Evolutionary conservation across 2,113 vertebrate genomes (phyloP).

Genomic region (Ia io): DNA sequence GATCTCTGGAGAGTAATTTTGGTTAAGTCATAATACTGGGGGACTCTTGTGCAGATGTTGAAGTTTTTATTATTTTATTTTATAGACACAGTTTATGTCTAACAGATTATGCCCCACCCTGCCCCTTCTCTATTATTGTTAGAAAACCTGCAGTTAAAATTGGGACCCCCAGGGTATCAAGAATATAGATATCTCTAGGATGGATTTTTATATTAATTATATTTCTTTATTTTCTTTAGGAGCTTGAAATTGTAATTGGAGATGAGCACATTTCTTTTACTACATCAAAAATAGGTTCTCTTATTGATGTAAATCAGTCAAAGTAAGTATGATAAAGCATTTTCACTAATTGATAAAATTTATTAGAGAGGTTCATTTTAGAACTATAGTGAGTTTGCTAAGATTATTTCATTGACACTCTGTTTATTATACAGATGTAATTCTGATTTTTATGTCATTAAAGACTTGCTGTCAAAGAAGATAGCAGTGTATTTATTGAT

Average conservation of each 20-base stretch:
- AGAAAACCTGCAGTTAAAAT: background rate
- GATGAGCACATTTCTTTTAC: slow-evolving; percentile 99
- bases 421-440: background rate
- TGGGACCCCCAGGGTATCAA: background rate
- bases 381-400: background rate
- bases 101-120: background rate
- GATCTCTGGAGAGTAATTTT: background rate
- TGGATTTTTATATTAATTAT: background rate
- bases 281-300: slow-evolving; percentile 98
- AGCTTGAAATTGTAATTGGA: slow-evolving; percentile 98
- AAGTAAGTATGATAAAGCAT: slow-evolving; percentile 87
- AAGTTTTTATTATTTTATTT: slow-evolving; percentile 34
- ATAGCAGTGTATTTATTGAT: background rate
- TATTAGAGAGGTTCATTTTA: background rate
- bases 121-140: background rate
- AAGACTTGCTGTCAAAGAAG: background rate
- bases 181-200: background rate
- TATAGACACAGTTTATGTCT: background rate
- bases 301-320: slow-evolving; percentile 99
- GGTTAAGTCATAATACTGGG: background rate
- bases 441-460: slow-evolving; percentile 4
- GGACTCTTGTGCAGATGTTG: background rate
- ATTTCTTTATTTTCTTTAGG: slow-evolving; percentile 81
- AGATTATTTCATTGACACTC: background rate
- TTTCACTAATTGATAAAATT: background rate